A percentile compares a stretch with the other conserved stretches of the same genome.
Evolutionary conservation across 2,113 vertebrate genomes (phyloP).

Genomic region (Grantiella picta): DNA sequence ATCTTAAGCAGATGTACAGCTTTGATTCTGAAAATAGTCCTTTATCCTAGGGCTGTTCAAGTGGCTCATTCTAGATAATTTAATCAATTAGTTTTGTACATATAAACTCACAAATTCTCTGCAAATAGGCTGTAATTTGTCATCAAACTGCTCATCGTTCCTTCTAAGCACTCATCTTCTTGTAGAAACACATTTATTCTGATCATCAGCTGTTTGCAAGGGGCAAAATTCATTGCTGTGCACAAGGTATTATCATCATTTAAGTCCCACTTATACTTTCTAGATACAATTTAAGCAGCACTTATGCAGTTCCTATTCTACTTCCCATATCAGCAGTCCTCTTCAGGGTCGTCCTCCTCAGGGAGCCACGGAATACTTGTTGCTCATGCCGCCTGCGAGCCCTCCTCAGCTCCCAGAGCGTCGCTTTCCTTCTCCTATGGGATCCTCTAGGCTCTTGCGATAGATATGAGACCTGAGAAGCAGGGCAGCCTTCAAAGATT

Average conservation of each 20-base stretch:
- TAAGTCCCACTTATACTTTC: not conserved
- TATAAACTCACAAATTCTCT: not conserved
- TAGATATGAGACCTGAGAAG: conserved; percentile 11
- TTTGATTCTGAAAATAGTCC: conserved; percentile 2
- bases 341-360: not conserved
- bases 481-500: conserved; percentile 20
- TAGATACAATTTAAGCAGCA: not conserved
- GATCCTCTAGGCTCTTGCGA: not conserved
- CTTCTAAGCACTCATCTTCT: not conserved
- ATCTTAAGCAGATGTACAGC: not conserved
- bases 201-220: not conserved
- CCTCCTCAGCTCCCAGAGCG: not conserved
- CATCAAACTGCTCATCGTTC: not conserved
- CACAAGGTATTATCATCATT: not conserved
- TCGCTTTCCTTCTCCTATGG: not conserved
- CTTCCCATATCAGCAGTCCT: conserved; percentile 20
- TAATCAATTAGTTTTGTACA: not conserved
- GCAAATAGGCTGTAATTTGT: not conserved
- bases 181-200: not conserved
- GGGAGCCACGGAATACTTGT: not conserved
- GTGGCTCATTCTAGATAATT: not conserved
- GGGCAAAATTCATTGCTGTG: not conserved
- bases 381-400: not conserved
- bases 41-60: not conserved
- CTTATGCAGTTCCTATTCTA: conserved; percentile 2